phyloP scores from a whole-genome alignment of 2,888 invertebrate genomes.

The Leptinotarsa haldemani region DNA sequence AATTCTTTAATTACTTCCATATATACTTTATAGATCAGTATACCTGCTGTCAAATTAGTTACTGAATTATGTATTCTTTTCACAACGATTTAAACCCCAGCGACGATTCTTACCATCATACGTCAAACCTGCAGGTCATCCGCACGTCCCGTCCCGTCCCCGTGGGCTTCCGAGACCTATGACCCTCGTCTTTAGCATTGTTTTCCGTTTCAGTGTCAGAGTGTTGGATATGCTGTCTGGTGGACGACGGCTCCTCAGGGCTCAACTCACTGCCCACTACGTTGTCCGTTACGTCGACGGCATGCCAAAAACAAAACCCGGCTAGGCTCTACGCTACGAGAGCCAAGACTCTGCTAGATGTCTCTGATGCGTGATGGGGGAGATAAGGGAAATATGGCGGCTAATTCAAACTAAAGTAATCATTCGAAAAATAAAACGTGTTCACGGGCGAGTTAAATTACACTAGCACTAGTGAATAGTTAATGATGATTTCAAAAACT shows the following conservation, averaged over 20 bases:
- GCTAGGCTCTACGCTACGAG: constrained; percentile 18
- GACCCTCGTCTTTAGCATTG: constrained; percentile 52
- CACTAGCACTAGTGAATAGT: too few species aligned
- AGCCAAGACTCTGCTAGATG: constrained; percentile 17
- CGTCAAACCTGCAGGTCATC: constrained; percentile 24
- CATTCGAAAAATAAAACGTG: too few species aligned
- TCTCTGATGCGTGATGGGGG: constrained; percentile 31
- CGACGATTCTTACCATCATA: background rate
- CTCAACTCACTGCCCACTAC: constrained; percentile 40
- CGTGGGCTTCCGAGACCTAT: constrained; percentile 47
- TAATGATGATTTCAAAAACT: too few species aligned
- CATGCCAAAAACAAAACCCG: constrained; percentile 47
- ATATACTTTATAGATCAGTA: too few species aligned
- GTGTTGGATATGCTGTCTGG: constrained; percentile 51
- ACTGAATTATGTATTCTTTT: background rate
- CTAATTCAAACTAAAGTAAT: too few species aligned
- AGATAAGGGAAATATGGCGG: constrained; percentile 7
- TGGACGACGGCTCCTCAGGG: constrained; percentile 46
- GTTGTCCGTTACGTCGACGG: constrained; percentile 43
- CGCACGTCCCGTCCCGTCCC: constrained; percentile 21
- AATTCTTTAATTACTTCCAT: too few species aligned
- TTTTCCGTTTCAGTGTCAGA: constrained; percentile 51
- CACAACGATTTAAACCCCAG: background rate
- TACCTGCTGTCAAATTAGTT: too few species aligned
- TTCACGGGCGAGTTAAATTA: too few species aligned